These are phyloP conservation scores for Wasmannia auropunctata DNA, from an alignment of 1,140 invertebrate species.

Conservation along the genomic window DNA sequence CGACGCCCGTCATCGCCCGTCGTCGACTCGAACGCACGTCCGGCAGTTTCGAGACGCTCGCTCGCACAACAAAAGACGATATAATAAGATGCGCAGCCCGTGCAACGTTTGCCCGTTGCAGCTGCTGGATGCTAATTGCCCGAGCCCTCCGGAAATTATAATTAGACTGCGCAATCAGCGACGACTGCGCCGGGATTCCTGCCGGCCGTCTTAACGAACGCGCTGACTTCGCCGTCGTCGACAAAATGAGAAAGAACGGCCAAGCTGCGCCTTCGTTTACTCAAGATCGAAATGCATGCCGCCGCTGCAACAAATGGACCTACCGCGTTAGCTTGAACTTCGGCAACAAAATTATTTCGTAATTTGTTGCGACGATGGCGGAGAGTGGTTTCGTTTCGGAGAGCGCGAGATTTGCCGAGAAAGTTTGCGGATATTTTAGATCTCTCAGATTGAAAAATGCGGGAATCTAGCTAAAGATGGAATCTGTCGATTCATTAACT, in stretches of 20 bases:
- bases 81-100: constrained; percentile 69
- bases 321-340: constrained; percentile 37
- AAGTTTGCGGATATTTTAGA: constrained; percentile 24
- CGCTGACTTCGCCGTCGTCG: constrained; percentile 33
- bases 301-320: constrained; percentile 45
- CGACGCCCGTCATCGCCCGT: not conserved
- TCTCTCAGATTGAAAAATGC: not conserved
- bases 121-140: constrained; percentile 71
- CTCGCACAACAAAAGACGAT: constrained; percentile 65
- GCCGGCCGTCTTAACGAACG: constrained; percentile 64
- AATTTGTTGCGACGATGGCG: constrained; percentile 21
- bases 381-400: not conserved
- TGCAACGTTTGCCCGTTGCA: constrained; percentile 63
- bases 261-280: constrained; percentile 25
- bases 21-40: not conserved
- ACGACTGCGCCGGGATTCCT: constrained; percentile 60
- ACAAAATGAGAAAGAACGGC: constrained; percentile 47
- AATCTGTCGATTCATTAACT: not conserved
- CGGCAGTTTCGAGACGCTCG: constrained; percentile 41
- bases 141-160: constrained; percentile 69
- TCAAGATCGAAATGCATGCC: constrained; percentile 40
- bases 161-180: constrained; percentile 70
- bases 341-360: constrained; percentile 44
- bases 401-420: not conserved
- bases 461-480: not conserved